These are phyloP conservation scores for Arizona elegans DNA, from an alignment of 2,113 vertebrate genomes.

Conservation along the genomic window DNA sequence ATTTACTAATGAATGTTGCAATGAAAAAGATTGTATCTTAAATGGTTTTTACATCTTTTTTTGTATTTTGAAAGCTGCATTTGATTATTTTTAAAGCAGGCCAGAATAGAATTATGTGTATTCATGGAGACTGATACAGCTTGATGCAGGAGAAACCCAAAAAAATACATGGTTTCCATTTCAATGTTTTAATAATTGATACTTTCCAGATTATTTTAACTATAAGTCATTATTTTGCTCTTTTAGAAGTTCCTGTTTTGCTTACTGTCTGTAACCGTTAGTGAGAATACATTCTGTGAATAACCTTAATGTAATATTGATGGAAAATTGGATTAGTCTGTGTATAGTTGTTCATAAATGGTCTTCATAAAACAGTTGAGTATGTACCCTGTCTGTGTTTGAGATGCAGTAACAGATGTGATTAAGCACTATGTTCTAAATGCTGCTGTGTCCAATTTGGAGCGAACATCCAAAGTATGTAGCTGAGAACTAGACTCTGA, in stretches of 20 bases:
- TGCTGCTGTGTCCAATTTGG: not conserved
- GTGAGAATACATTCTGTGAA: not conserved
- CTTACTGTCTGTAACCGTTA: not conserved
- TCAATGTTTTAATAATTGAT: not conserved
- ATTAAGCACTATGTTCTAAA: not conserved
- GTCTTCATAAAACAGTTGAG: not conserved
- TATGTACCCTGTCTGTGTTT: not conserved
- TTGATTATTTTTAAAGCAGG: not conserved
- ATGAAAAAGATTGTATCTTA: not conserved
- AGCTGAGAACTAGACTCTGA: not conserved
- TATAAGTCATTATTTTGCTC: not conserved
- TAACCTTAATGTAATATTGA: not conserved
- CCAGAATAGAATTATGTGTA: not conserved
- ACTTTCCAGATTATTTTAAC: not conserved
- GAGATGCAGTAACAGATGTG: slow-evolving; percentile 3
- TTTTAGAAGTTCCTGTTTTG: not conserved
- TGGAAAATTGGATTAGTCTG: slow-evolving; percentile 18
- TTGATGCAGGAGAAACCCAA: not conserved
- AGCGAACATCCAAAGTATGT: not conserved
- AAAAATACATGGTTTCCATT: not conserved
- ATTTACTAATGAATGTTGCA: not conserved
- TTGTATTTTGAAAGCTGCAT: not conserved
- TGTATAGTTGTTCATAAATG: slow-evolving; percentile 8
- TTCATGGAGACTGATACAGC: not conserved
- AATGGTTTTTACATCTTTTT: not conserved